Percentiles rank a stretch among this genome's conserved stretches.
Conservation (phyloP, 2,888 invertebrate genomes). For the Drosophila paranaensis region DNA sequence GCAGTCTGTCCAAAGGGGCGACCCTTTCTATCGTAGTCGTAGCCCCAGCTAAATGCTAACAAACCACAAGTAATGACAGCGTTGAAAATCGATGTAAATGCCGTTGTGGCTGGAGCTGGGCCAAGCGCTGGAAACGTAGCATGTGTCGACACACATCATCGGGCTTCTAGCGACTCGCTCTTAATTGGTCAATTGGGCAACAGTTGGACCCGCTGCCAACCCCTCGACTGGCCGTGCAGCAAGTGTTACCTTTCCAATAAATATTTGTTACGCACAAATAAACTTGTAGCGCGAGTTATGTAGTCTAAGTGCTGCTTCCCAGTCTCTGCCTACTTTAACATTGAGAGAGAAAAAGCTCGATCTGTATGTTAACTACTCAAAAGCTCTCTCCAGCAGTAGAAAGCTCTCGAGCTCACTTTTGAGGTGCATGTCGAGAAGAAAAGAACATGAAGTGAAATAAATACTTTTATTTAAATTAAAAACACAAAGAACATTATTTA, state of each 20-base stretch:
- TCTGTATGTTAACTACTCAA: no score
- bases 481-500: no score
- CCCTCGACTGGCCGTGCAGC: conserved; percentile 29
- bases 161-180: conserved; percentile 45
- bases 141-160: conserved; percentile 63
- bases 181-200: conserved; percentile 76
- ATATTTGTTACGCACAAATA: conserved; percentile 80
- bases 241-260: conserved; percentile 81
- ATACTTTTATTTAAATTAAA: no score
- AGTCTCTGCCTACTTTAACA: no score
- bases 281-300: conserved; percentile 73
- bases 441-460: no score
- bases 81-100: conserved; percentile 39
- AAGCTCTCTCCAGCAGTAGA: no score
- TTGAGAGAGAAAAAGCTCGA: no score
- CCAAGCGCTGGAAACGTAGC: conserved; percentile 28
- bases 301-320: no score
- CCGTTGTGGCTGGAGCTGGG: conserved; percentile 18
- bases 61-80: conserved; percentile 56
- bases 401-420: no score
- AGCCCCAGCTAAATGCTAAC: conserved; percentile 35
- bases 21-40: conserved; percentile 7
- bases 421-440: no score
- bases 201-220: conserved; percentile 42
- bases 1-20: conserved; percentile 10